Percentiles rank a stretch among this genome's conserved stretches.
Conservation (phyloP, 2,797 vertebrate species). For the Bryconaethiops microstoma region DNA sequence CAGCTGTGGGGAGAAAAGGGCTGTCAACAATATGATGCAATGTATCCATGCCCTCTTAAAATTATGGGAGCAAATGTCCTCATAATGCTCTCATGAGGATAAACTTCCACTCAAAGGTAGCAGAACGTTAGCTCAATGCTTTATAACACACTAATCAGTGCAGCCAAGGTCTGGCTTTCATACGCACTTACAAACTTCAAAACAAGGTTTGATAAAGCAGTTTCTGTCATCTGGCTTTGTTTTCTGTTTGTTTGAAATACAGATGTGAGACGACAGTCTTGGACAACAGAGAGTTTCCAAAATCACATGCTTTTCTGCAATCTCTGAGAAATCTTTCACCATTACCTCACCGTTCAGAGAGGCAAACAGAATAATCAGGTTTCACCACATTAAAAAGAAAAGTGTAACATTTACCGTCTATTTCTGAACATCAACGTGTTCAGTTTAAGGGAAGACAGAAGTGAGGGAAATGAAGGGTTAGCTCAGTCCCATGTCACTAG, state of each 20-base stretch:
- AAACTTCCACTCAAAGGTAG: not conserved
- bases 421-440: not conserved
- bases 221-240: slow-evolving; percentile 17
- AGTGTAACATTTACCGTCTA: slow-evolving; percentile 1
- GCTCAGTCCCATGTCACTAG: not conserved
- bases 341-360: slow-evolving; percentile 21
- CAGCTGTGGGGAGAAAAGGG: not conserved
- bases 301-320: slow-evolving; percentile 14
- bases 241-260: not conserved
- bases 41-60: not conserved
- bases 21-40: slow-evolving; percentile 8
- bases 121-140: not conserved
- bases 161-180: not conserved
- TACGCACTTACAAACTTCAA: not conserved
- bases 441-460: not conserved
- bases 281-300: not conserved
- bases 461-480: not conserved
- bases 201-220: not conserved
- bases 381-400: slow-evolving; percentile 16
- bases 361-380: slow-evolving; percentile 11
- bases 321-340: not conserved
- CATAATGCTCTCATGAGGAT: not conserved
- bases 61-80: slow-evolving; percentile 1
- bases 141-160: not conserved
- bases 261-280: not conserved